Percentiles rank a stretch among this genome's conserved stretches.
Evolutionary conservation across 2,113 vertebrate species (phyloP).

Genomic region (Steatornis caripensis): DNA sequence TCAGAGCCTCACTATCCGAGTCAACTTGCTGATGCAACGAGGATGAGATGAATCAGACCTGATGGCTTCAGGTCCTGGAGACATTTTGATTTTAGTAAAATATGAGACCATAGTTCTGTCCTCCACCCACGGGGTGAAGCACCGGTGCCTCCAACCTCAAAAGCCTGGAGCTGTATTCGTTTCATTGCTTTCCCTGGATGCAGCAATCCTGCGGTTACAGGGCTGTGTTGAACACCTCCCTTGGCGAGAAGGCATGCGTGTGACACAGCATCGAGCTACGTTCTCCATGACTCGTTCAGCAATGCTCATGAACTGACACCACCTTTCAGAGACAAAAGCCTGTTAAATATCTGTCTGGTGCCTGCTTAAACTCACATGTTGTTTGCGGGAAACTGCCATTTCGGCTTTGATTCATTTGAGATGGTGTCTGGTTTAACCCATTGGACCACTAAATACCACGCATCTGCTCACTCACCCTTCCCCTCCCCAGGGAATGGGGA

Average conservation of each 20-base stretch:
- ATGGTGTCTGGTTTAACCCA: no score
- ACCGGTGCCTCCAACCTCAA: background rate
- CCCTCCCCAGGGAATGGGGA: no score
- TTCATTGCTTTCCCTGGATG: no score
- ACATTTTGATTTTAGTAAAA: background rate
- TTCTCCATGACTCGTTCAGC: background rate
- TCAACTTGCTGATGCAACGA: background rate
- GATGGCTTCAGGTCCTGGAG: background rate
- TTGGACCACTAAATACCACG: no score
- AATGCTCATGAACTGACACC: background rate
- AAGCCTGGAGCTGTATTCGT: background rate
- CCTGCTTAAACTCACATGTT: background rate
- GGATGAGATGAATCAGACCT: background rate
- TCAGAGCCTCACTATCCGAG: background rate
- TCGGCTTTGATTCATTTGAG: background rate
- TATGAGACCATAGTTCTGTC: background rate
- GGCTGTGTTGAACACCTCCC: background rate
- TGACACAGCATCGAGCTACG: accelerated
- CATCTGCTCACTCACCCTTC: no score
- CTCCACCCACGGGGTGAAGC: accelerated
- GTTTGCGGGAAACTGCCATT: background rate
- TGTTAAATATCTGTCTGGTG: background rate
- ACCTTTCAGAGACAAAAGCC: background rate
- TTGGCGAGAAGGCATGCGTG: accelerated
- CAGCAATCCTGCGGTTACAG: accelerated